Conservation (phyloP, 2,113 vertebrate species). For the Sisor rabdophorus region DNA sequence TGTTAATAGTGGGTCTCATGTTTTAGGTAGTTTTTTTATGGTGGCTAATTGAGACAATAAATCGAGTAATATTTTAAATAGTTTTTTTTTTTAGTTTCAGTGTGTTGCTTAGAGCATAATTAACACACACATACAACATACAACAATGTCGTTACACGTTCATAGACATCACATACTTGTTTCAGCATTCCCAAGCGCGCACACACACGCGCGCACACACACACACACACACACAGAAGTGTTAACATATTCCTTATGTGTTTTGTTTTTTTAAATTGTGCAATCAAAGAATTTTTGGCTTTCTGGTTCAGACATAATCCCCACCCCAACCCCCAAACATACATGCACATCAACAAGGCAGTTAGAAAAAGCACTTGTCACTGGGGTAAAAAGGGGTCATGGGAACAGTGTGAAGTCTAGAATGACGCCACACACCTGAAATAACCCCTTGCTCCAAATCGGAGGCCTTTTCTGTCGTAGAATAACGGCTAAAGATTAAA, state of each 20-base stretch:
- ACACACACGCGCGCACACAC: conserved; percentile 27
- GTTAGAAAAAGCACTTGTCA: not conserved
- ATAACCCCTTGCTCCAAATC: conserved; percentile 36
- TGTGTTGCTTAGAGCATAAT: conserved; percentile 2
- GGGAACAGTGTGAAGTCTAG: not conserved
- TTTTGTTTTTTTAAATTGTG: conserved; percentile 53
- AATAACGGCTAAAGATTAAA: not conserved
- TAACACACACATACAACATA: no score
- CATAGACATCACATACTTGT: no score
- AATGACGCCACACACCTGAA: not conserved
- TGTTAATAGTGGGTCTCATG: conserved; percentile 39
- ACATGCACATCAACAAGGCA: not conserved
- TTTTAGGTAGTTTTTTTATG: conserved; percentile 24
- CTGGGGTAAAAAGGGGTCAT: not conserved
- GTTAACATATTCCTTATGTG: conserved; percentile 55
- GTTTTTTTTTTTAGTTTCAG: conserved; percentile 60
- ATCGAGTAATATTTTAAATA: conserved; percentile 6
- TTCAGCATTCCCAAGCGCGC: no score
- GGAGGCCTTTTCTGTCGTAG: conserved; percentile 46
- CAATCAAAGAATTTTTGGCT: conserved; percentile 49
- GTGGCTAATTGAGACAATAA: conserved; percentile 29
- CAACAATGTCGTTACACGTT: no score
- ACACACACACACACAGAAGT: conserved; percentile 32
- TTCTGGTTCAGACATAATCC: not conserved
- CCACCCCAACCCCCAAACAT: not conserved